Evolutionary conservation across 2,888 invertebrate species (phyloP).

Genomic region (Xanthorhoe spadicearia): DNA sequence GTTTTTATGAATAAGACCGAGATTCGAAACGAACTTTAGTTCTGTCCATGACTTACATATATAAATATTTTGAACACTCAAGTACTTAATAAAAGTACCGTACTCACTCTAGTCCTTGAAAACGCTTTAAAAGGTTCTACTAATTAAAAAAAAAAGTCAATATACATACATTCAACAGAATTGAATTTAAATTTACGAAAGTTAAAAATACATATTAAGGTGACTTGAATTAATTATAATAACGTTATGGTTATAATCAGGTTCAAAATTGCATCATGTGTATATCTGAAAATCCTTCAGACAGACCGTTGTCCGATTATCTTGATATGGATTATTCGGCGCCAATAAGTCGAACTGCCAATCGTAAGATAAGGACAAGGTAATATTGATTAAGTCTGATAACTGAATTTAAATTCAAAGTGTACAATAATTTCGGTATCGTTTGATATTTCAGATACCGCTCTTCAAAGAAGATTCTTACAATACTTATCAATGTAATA

Average conservation of each 20-base stretch:
- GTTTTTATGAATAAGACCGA: neutral
- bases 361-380: constrained; percentile 37
- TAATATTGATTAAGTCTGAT: constrained; percentile 44
- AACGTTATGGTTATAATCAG: neutral
- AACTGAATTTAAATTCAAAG: constrained; percentile 11
- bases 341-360: constrained; percentile 62
- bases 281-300: constrained; percentile 24
- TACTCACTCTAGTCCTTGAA: no score
- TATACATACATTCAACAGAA: no score
- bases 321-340: constrained; percentile 57
- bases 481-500: neutral
- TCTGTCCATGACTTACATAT: no score
- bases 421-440: constrained; percentile 1
- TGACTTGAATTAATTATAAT: neutral
- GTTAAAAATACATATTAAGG: no score
- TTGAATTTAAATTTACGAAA: no score
- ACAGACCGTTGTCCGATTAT: constrained; percentile 34
- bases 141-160: no score
- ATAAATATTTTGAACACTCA: no score
- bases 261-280: constrained; percentile 17
- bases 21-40: no score
- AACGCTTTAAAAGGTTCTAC: no score
- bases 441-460: neutral
- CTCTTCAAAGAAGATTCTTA: neutral
- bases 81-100: no score